A percentile compares a stretch with the other conserved stretches of the same genome.
These are phyloP conservation scores for Romanogobio albipinnatus DNA, from an alignment of 2,113 vertebrate genomes.

Conservation along the genomic window DNA sequence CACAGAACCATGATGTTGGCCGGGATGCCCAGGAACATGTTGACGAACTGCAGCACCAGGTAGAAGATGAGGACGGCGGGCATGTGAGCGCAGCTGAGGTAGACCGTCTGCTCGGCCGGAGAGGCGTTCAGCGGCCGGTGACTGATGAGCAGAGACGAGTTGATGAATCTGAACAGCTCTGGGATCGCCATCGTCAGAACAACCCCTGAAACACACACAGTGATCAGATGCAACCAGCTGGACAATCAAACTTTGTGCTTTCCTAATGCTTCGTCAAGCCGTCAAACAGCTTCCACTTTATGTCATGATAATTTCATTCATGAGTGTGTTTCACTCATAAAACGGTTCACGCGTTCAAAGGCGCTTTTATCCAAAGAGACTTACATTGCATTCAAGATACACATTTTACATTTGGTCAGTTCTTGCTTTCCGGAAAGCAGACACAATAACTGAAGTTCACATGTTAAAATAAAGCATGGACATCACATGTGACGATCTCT, in stretches of 20 bases:
- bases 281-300: too few relatives aligned
- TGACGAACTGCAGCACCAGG: slow-evolving; percentile 73
- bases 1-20: slow-evolving; percentile 76
- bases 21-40: slow-evolving; percentile 79
- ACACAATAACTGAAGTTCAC: too few relatives aligned
- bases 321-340: not conserved
- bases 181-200: slow-evolving; percentile 46
- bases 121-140: slow-evolving; percentile 62
- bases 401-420: too few relatives aligned
- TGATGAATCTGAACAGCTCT: slow-evolving; percentile 55
- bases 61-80: slow-evolving; percentile 72
- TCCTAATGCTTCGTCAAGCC: too few relatives aligned
- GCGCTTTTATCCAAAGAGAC: too few relatives aligned
- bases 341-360: not conserved
- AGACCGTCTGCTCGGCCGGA: slow-evolving; percentile 49
- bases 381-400: too few relatives aligned
- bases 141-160: slow-evolving; percentile 60
- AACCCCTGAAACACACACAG: not conserved
- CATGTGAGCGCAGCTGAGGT: slow-evolving; percentile 64
- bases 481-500: too few relatives aligned
- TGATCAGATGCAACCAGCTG: not conserved
- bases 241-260: not conserved
- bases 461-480: too few relatives aligned
- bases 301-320: not conserved
- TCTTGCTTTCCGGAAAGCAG: too few relatives aligned